These are phyloP conservation scores for Steinernema feltiae DNA, from an alignment of 1,140 invertebrate species.

Conservation along the genomic window DNA sequence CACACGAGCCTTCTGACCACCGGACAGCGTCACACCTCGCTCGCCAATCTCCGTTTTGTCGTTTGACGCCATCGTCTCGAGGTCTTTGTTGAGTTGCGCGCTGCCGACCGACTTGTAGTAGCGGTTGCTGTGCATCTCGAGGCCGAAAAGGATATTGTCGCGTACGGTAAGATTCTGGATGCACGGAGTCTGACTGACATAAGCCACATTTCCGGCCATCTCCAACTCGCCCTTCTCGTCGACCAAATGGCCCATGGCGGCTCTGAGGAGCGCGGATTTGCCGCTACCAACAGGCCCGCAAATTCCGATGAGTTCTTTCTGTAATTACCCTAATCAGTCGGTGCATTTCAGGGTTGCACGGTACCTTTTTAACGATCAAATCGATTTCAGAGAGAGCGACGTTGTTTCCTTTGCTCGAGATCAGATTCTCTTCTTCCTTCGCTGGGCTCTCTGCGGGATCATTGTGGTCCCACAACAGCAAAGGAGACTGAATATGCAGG, in stretches of 20 bases:
- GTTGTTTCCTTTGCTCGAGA: slow-evolving; percentile 17
- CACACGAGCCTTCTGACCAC: slow-evolving; percentile 74
- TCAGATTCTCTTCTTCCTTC: slow-evolving; percentile 8
- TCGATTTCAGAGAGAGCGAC: slow-evolving; percentile 35
- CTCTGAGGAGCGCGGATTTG: slow-evolving; percentile 67
- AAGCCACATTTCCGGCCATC: slow-evolving; percentile 65
- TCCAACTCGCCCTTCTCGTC: slow-evolving; percentile 61
- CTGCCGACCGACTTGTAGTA: slow-evolving; percentile 59
- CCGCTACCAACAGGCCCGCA: slow-evolving; percentile 68
- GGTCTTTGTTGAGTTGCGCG: slow-evolving; percentile 58
- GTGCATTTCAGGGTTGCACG: neutral
- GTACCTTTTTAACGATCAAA: slow-evolving; percentile 36
- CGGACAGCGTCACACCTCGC: slow-evolving; percentile 66
- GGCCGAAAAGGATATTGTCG: slow-evolving; percentile 69
- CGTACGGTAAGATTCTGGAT: slow-evolving; percentile 66
- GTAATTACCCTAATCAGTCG: slow-evolving; percentile 28
- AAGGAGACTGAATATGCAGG: slow-evolving; percentile 51
- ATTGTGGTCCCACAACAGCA: neutral
- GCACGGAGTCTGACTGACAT: slow-evolving; percentile 68
- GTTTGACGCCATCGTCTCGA: slow-evolving; percentile 65
- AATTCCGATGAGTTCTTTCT: slow-evolving; percentile 66
- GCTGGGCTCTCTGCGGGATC: slow-evolving; percentile 2
- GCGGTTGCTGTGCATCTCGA: slow-evolving; percentile 63
- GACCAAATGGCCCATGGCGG: slow-evolving; percentile 65
- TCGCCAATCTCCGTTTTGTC: slow-evolving; percentile 69